phyloP scores from a whole-genome alignment of 1,140 invertebrate species.

The Cherax quadricarinatus region DNA sequence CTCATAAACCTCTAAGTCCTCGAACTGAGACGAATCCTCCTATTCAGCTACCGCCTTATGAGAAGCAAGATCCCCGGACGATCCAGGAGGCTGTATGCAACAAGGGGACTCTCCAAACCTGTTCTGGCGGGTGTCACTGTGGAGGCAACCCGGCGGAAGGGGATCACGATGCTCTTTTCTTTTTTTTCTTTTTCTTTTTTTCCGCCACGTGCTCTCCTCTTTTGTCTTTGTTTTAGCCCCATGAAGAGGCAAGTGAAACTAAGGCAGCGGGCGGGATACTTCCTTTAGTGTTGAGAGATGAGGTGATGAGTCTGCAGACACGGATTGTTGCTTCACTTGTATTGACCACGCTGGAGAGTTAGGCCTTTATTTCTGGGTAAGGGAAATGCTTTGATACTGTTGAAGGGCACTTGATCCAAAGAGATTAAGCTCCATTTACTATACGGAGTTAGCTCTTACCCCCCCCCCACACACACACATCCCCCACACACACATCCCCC shows the following conservation, averaged over 20 bases:
- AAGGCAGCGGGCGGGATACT: background rate
- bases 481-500: no score
- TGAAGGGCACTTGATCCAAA: no score
- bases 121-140: constrained; percentile 37
- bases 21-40: constrained; percentile 44
- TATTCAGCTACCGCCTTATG: constrained; percentile 48
- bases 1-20: constrained; percentile 35
- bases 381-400: no score
- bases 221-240: constrained; percentile 8
- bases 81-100: constrained; percentile 22
- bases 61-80: constrained; percentile 20
- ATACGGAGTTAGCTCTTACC: no score
- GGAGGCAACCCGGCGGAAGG: constrained; percentile 8
- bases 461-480: no score
- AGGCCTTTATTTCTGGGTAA: no score
- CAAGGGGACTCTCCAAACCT: constrained; percentile 38
- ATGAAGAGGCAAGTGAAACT: background rate
- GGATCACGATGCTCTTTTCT: constrained; percentile 46
- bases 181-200: constrained; percentile 2
- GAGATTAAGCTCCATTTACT: no score
- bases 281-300: background rate
- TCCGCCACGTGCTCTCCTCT: background rate
- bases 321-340: no score
- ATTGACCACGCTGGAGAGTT: no score
- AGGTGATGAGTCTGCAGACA: background rate